These are phyloP conservation scores for Rhyzopertha dominica DNA, from an alignment of 1,140 invertebrate genomes.

Conservation along the genomic window DNA sequence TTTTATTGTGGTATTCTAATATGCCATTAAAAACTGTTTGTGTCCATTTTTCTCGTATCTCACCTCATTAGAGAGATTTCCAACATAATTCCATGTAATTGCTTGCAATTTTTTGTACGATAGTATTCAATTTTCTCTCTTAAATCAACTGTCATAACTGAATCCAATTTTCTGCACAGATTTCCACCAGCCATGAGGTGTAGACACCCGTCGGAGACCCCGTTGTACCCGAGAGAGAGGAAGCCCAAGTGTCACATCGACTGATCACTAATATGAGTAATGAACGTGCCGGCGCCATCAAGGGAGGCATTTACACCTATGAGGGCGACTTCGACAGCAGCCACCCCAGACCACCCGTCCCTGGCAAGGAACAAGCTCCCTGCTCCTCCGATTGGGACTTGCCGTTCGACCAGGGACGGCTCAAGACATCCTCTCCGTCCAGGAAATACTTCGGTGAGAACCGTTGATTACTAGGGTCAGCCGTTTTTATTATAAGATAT, in stretches of 20 bases:
- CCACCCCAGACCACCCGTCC: constrained; percentile 40
- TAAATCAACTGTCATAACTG: constrained; percentile 3
- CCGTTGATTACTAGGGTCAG: constrained; percentile 12
- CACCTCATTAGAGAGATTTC: too few species aligned
- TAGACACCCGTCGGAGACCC: constrained; percentile 18
- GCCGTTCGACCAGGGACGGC: constrained; percentile 24
- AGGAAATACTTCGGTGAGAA: constrained; percentile 20
- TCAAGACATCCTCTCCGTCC: constrained; percentile 28
- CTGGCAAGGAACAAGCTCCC: constrained; percentile 40
- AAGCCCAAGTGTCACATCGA: constrained; percentile 3
- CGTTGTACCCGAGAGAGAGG: constrained; percentile 32
- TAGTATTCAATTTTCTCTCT: too few species aligned
- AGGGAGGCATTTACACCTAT: constrained; percentile 28
- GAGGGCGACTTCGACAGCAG: constrained; percentile 37
- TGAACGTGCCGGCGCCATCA: constrained; percentile 15
- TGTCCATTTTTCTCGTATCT: too few species aligned
- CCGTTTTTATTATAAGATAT: constrained; percentile 7
- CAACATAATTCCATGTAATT: too few species aligned
- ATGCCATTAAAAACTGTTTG: too few species aligned
- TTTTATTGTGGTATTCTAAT: too few species aligned
- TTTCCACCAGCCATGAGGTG: constrained; percentile 9
- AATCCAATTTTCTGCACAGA: background rate
- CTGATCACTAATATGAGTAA: too few species aligned
- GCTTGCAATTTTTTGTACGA: too few species aligned
- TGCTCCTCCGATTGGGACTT: constrained; percentile 32